Evolutionary conservation across 2,888 invertebrate species (phyloP).

Genomic region (Tachystola acroxantha): DNA sequence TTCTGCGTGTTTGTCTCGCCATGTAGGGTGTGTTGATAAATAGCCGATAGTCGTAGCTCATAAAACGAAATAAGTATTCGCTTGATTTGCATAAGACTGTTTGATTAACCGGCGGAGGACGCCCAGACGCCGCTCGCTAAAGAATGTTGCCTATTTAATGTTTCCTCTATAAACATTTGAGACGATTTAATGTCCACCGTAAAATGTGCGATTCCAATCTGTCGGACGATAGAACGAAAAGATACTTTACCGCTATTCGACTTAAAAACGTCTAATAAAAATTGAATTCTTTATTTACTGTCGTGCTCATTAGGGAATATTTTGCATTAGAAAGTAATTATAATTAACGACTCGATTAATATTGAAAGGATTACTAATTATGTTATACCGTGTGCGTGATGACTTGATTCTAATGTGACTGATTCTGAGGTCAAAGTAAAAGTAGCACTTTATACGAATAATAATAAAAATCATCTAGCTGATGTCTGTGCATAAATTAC

Average conservation of each 20-base stretch:
- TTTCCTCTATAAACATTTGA: slow-evolving; percentile 49
- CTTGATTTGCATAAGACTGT: slow-evolving; percentile 62
- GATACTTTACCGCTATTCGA: slow-evolving; percentile 52
- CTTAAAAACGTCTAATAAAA: slow-evolving; percentile 55
- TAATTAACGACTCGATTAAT: slow-evolving; percentile 40
- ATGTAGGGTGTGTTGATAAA: slow-evolving; percentile 51
- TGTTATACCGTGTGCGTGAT: not conserved
- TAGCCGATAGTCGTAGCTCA: slow-evolving; percentile 45
- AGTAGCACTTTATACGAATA: not conserved
- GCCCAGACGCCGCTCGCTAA: slow-evolving; percentile 34
- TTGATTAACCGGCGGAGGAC: slow-evolving; percentile 49
- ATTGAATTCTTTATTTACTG: slow-evolving; percentile 50
- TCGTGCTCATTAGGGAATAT: slow-evolving; percentile 38
- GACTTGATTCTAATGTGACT: slow-evolving; percentile 3
- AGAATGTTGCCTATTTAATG: slow-evolving; percentile 57
- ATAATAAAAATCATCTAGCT: not conserved
- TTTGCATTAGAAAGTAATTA: slow-evolving; percentile 34
- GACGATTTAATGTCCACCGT: slow-evolving; percentile 42
- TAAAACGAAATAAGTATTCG: slow-evolving; percentile 56
- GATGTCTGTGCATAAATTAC: too few relatives aligned
- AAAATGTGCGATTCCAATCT: slow-evolving; percentile 48
- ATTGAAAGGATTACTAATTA: slow-evolving; percentile 14
- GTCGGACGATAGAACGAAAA: slow-evolving; percentile 38
- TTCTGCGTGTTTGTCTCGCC: slow-evolving; percentile 39
- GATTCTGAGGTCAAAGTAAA: not conserved